Base-by-base conservation (phyloP, 2,888 invertebrate genomes). In the Papilio gigon region DNA sequence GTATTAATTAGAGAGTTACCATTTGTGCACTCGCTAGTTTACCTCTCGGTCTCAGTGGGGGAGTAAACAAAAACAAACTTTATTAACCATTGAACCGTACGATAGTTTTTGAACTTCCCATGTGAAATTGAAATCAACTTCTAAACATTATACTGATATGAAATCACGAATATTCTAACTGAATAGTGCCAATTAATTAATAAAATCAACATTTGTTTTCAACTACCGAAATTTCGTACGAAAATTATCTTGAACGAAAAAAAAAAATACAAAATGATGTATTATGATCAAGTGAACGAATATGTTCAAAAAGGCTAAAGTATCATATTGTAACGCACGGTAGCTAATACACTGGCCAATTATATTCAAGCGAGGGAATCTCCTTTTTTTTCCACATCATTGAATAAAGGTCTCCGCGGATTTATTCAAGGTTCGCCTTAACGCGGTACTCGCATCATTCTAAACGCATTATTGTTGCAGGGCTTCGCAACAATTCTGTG, bases 1-100 rank as follows among this genome's bases (percentile, higher is more conserved):
- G 35, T 37, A 25, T 50, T 67, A 67, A 61, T 58, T 67, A 62
- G 56, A n/a, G 27, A 44, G 33, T 63, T 58, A 44, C 58, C 12
- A 25, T 44, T 56, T 30, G 17, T 50, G 47, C 11, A n/a, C n/a
- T n/a, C n/a, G 30, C n/a, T 56, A 47, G 47, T 50, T 25, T 22
- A 17, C 9, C 14, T 56, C 30, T 14, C 30, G 27, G n/a, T 30
- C 27, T 30, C 53, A 14, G 53, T 17, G 11, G 30, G 9, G 8
- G 8, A 56, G 27, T 56, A 11, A 56, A 56, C 17, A 9, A 30
- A 30, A 30, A 56, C 30, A 56, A 56, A 56, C 53, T 56, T 30
- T 27, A 17, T 30, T 30, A 56, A 30, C 17, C n/a, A 56, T 56
- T 17, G 30, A 56, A 9, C 9, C 8, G 9, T 30, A 56, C 8